phyloP scores from a whole-genome alignment of 2,113 vertebrate species.

The Miniopterus natalensis region DNA sequence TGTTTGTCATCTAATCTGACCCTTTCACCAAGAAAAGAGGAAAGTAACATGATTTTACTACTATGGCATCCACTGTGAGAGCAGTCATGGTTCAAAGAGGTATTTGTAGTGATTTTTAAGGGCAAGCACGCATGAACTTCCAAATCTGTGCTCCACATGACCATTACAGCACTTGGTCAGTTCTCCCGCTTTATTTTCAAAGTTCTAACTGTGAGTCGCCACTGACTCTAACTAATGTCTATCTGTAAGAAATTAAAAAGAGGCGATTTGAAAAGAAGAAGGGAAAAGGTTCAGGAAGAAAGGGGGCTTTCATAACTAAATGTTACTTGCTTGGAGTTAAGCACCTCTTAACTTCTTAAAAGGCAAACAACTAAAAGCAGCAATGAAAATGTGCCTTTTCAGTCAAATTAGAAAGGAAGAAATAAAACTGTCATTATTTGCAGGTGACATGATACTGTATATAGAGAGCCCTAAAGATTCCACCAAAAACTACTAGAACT shows the following conservation, averaged over 20 bases:
- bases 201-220: not conserved
- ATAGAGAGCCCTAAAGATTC: too few relatives aligned
- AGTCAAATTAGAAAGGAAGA: not conserved
- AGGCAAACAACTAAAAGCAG: not conserved
- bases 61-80: fast-evolving
- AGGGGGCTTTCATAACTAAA: not conserved
- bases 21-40: not conserved
- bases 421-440: not conserved
- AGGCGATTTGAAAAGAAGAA: not conserved
- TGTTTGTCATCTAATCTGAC: not conserved
- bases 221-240: not conserved
- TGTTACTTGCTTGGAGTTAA: not conserved
- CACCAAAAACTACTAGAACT: too few relatives aligned
- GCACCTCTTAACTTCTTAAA: not conserved
- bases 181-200: not conserved
- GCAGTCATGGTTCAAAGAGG: not conserved
- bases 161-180: not conserved
- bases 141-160: not conserved
- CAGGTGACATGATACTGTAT: too few relatives aligned
- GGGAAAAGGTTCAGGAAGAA: not conserved
- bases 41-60: not conserved
- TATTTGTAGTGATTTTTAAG: not conserved
- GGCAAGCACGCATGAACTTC: not conserved
- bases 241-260: not conserved
- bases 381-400: not conserved